These are phyloP conservation scores for Siderastrea siderea DNA, from an alignment of 92 coral and sea anemone species.

Conservation along the genomic window DNA sequence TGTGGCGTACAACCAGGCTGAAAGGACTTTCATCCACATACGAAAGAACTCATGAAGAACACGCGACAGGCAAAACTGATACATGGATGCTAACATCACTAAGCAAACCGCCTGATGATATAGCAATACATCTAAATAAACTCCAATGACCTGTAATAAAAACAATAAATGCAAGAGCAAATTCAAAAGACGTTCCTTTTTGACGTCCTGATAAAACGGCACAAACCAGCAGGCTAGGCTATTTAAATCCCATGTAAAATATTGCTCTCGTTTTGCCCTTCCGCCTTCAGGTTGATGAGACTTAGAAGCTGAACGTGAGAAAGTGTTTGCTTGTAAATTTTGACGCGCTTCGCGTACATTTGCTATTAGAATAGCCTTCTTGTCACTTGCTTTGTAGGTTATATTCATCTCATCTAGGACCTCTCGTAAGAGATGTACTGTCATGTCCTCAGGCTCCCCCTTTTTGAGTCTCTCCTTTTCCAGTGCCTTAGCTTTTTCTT, in stretches of 20 bases:
- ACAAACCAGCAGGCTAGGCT: too few relatives aligned
- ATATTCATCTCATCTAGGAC: neutral
- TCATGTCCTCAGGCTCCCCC: too few relatives aligned
- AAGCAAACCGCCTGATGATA: constrained; percentile 8
- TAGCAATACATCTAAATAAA: neutral
- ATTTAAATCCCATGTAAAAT: constrained; percentile 1
- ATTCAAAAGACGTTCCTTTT: too few relatives aligned
- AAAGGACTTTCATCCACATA: constrained; percentile 22
- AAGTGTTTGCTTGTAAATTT: neutral
- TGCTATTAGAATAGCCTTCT: neutral
- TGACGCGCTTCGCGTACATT: neutral
- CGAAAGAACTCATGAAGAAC: constrained; percentile 19
- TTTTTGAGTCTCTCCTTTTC: too few relatives aligned
- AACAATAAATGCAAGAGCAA: too few relatives aligned
- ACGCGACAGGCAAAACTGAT: constrained; percentile 12
- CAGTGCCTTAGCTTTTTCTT: too few relatives aligned
- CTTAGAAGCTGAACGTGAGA: neutral
- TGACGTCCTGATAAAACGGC: too few relatives aligned
- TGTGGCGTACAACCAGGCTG: neutral
- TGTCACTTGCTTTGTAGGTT: neutral
- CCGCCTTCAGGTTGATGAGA: neutral
- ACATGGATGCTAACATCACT: constrained; percentile 22
- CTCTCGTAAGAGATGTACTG: too few relatives aligned
- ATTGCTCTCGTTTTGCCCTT: neutral
- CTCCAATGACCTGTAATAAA: constrained; percentile 11